phyloP scores from a whole-genome alignment of 2,888 invertebrate genomes.

The Vanessa cardui region DNA sequence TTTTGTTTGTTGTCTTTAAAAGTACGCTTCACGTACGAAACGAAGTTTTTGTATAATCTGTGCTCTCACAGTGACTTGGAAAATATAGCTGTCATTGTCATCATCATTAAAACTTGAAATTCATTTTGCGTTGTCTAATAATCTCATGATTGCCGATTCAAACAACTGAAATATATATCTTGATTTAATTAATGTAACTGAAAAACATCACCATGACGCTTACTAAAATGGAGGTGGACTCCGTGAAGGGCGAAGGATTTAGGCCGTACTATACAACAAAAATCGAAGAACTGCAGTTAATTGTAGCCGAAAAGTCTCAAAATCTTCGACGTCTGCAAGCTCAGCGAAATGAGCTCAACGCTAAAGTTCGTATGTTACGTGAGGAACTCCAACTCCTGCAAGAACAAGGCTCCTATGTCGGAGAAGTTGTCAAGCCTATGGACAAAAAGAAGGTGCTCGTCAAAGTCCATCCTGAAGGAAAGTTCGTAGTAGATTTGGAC shows the following conservation, averaged over 20 bases:
- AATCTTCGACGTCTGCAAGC: conserved; percentile 98
- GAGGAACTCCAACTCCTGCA: conserved; percentile 98
- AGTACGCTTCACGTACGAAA: too few species aligned
- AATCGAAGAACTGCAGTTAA: conserved; percentile 97
- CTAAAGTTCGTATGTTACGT: conserved; percentile 98
- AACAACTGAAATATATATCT: not conserved
- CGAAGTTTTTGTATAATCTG: not conserved
- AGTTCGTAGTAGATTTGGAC: conserved; percentile 99
- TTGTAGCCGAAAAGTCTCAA: conserved; percentile 98
- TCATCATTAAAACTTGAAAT: conserved; percentile 18
- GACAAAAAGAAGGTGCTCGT: conserved; percentile 99
- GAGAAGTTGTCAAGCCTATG: conserved; percentile 99
- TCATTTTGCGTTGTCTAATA: conserved; percentile 23
- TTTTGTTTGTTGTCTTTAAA: too few species aligned
- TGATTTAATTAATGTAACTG: conserved; percentile 35
- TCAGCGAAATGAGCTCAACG: conserved; percentile 99
- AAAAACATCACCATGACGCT: conserved; percentile 65
- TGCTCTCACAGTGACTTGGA: conserved; percentile 59
- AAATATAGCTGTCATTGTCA: conserved; percentile 48
- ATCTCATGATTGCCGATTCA: conserved; percentile 10
- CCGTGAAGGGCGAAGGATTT: conserved; percentile 92
- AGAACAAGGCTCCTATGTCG: conserved; percentile 99
- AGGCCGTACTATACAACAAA: conserved; percentile 98
- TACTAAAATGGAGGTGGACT: conserved; percentile 88
- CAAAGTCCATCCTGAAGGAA: conserved; percentile 99